phyloP scores from a whole-genome alignment of 2,113 vertebrate genomes.

The Macquaria ambigua region DNA sequence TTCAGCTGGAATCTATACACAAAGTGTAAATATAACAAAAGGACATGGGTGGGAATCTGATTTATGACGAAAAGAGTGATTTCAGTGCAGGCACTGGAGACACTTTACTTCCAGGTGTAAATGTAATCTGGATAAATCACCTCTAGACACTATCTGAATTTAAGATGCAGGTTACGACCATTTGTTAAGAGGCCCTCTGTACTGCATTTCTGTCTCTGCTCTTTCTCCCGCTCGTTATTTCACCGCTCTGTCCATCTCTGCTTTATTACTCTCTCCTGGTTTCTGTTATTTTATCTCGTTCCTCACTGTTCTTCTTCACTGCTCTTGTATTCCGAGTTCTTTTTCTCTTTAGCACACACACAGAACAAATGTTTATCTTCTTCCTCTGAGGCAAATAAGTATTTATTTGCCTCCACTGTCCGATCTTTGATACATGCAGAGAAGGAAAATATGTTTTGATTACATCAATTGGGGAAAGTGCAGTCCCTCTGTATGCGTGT shows the following conservation, averaged over 20 bases:
- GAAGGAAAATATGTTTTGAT: slow-evolving; percentile 30
- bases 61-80: neutral
- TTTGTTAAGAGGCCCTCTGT: slow-evolving; percentile 40
- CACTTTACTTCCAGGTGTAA: slow-evolving; percentile 43
- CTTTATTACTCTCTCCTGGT: slow-evolving; percentile 36
- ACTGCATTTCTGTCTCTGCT: slow-evolving; percentile 34
- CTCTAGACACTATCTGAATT: slow-evolving; percentile 32
- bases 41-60: slow-evolving; percentile 5
- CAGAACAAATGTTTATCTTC: slow-evolving; percentile 32
- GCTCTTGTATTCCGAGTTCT: slow-evolving; percentile 14
- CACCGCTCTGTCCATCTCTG: neutral
- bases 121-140: slow-evolving; percentile 51
- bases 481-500: neutral
- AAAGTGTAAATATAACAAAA: slow-evolving; percentile 28
- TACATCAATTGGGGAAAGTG: slow-evolving; percentile 13
- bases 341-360: neutral
- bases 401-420: slow-evolving; percentile 24
- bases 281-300: slow-evolving; percentile 13
- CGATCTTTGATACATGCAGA: slow-evolving; percentile 27
- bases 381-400: slow-evolving; percentile 16
- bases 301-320: neutral
- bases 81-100: slow-evolving; percentile 25
- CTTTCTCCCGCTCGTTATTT: slow-evolving; percentile 18
- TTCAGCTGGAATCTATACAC: slow-evolving; percentile 6
- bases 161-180: slow-evolving; percentile 23